A percentile compares a stretch with the other conserved stretches of the same genome.
Evolutionary conservation across 1,140 invertebrate genomes (phyloP).

Genomic region (Drosophila tsacasi): DNA sequence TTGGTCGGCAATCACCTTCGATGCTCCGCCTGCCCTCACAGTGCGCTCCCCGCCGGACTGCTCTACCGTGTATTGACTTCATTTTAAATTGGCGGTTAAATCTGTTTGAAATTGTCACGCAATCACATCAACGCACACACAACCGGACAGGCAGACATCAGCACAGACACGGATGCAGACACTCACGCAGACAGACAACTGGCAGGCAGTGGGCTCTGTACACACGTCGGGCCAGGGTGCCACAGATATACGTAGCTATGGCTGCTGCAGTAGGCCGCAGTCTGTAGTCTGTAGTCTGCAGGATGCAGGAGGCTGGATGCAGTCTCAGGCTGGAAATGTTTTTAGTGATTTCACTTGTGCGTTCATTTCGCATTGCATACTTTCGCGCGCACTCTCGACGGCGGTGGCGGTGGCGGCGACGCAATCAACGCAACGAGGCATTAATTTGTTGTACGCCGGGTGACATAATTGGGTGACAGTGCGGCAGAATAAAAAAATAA

Average conservation of each 20-base stretch:
- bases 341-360: conserved; percentile 80
- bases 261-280: conserved; percentile 19
- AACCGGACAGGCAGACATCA: conserved; percentile 35
- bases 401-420: conserved; percentile 40
- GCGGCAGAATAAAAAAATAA: conserved; percentile 71
- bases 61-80: conserved; percentile 77
- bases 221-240: conserved; percentile 8
- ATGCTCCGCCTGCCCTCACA: neutral
- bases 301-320: conserved; percentile 5
- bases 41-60: conserved; percentile 28
- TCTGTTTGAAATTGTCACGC: conserved; percentile 83
- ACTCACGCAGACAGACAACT: conserved; percentile 48
- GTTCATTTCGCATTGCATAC: conserved; percentile 69
- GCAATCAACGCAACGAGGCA: conserved; percentile 84
- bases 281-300: conserved; percentile 5
- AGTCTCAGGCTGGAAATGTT: conserved; percentile 60
- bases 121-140: conserved; percentile 66
- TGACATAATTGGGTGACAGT: conserved; percentile 84
- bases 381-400: conserved; percentile 65
- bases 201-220: conserved; percentile 28
- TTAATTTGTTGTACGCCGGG: conserved; percentile 84
- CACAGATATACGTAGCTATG: conserved; percentile 2
- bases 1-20: neutral
- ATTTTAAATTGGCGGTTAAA: conserved; percentile 85
- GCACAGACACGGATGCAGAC: conserved; percentile 23